phyloP scores from a whole-genome alignment of 2,888 invertebrate genomes.

The Synanthedon vespiformis region DNA sequence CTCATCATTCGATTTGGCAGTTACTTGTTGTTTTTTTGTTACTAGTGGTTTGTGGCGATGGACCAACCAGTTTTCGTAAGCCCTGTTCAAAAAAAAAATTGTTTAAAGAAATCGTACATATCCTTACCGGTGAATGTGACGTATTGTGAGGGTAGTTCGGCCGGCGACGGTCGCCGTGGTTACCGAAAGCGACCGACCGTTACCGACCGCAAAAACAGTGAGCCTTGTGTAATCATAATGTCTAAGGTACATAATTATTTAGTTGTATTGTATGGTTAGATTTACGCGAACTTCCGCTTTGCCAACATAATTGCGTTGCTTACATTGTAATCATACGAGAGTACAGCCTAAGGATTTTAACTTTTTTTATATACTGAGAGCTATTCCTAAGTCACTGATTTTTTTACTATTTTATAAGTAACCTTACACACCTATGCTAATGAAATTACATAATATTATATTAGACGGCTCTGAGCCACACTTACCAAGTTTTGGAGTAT shows the following conservation, averaged over 20 bases:
- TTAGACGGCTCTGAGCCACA: constrained; percentile 51
- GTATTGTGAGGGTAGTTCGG: constrained; percentile 2
- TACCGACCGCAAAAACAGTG: constrained; percentile 34
- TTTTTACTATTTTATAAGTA: constrained; percentile 55
- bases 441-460: constrained; percentile 25
- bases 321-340: constrained; percentile 67
- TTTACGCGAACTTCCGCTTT: constrained; percentile 67
- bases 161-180: constrained; percentile 12
- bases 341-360: constrained; percentile 72
- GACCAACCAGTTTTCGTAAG: constrained; percentile 48
- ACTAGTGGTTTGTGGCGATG: constrained; percentile 49
- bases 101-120: constrained; percentile 62
- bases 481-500: constrained; percentile 62
- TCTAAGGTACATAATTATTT: constrained; percentile 68
- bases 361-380: constrained; percentile 67
- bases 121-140: constrained; percentile 53
- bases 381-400: constrained; percentile 69
- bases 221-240: constrained; percentile 66
- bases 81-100: constrained; percentile 32
- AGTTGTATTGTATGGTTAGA: constrained; percentile 68
- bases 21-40: constrained; percentile 19
- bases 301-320: constrained; percentile 68
- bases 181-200: too few relatives aligned
- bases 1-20: constrained; percentile 42
- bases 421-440: constrained; percentile 18